A percentile compares a stretch with the other conserved stretches of the same genome.
These are phyloP conservation scores for Lophius americanus DNA, from an alignment of 2,797 vertebrate genomes.

Conservation along the genomic window DNA sequence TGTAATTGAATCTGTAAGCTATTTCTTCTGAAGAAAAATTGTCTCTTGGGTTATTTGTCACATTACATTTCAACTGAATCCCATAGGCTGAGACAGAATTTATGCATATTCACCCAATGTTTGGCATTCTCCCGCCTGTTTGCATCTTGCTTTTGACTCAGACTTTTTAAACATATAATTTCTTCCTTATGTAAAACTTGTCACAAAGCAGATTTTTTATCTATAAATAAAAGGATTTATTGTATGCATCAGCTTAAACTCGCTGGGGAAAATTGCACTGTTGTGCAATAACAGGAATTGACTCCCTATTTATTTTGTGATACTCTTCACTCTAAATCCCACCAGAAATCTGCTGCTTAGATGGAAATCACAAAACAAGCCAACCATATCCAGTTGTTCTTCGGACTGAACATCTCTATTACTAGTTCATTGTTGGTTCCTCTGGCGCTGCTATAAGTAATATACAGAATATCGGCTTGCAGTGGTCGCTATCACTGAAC, in stretches of 20 bases:
- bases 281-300: conserved; percentile 6
- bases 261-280: no score
- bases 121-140: conserved; percentile 88
- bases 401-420: conserved; percentile 39
- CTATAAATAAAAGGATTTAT: conserved; percentile 2
- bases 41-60: conserved; percentile 97
- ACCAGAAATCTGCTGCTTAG: conserved; percentile 43
- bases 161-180: conserved; percentile 52
- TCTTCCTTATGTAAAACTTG: conserved; percentile 42
- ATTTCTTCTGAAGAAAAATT: conserved; percentile 99
- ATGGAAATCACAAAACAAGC: conserved; percentile 44
- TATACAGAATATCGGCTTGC: conserved; percentile 6
- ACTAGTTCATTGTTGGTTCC: conserved; percentile 38
- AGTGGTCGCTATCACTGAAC: no score
- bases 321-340: conserved; percentile 45
- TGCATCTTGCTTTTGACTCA: conserved; percentile 86
- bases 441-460: conserved; percentile 43
- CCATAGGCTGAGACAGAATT: conserved; percentile 94
- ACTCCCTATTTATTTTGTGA: conserved; percentile 36
- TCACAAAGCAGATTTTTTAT: conserved; percentile 33
- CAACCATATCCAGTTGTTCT: conserved; percentile 46
- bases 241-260: conserved; percentile 16
- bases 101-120: conserved; percentile 89
- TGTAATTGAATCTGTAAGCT: conserved; percentile 99
- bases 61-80: conserved; percentile 98